Percentiles rank a stretch among this genome's conserved stretches.
These are phyloP conservation scores for Gobius niger DNA, from an alignment of 2,113 vertebrate genomes.

Conservation along the genomic window DNA sequence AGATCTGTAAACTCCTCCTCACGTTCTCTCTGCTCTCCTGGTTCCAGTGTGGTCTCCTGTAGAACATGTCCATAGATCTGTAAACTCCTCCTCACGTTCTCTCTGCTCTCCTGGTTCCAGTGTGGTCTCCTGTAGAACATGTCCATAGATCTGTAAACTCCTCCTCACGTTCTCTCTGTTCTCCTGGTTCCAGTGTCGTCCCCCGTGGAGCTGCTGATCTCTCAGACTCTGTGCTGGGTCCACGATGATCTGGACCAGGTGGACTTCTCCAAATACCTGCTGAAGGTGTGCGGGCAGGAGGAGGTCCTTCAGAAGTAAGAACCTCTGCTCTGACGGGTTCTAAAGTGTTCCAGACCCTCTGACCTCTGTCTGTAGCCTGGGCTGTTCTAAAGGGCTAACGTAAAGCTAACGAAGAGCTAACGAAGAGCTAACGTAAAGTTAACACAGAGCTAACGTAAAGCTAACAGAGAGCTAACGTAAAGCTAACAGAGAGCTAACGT, in stretches of 20 bases:
- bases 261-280: constrained; percentile 91
- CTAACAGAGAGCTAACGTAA: no score
- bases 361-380: not conserved
- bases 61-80: no score
- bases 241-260: constrained; percentile 96
- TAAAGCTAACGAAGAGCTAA: no score
- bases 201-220: constrained; percentile 94
- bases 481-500: no score
- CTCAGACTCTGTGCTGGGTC: constrained; percentile 97
- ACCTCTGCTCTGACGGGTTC: not conserved
- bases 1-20: no score
- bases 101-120: constrained; percentile 64
- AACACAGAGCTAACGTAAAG: no score
- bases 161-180: not conserved
- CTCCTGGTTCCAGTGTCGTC: constrained; percentile 84
- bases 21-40: no score
- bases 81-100: not conserved
- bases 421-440: no score
- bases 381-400: no score
- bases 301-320: constrained; percentile 97
- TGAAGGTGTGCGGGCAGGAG: constrained; percentile 96
- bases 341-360: no score
- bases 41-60: no score
- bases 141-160: no score
- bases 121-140: constrained; percentile 96